A percentile compares a stretch with the other conserved stretches of the same genome.
phyloP scores from a whole-genome alignment of 2,888 invertebrate genomes.

The Andrena hattorfiana region DNA sequence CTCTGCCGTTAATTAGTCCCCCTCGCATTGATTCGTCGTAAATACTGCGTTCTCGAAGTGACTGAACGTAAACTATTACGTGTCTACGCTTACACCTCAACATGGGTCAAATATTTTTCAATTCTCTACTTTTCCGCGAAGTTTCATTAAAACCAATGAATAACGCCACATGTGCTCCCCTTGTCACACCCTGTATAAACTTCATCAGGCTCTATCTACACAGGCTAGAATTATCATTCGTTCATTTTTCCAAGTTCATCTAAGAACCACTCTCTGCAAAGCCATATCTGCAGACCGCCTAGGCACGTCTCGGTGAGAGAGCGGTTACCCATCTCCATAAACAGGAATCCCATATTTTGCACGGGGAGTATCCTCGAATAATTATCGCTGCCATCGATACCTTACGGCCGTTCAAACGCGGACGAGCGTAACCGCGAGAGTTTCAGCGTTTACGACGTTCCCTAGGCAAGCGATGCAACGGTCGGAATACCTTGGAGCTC shows the following conservation, averaged over 20 bases:
- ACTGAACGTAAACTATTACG: too few relatives aligned
- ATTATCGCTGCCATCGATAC: conserved; percentile 29
- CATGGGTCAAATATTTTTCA: too few relatives aligned
- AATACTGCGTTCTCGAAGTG: too few relatives aligned
- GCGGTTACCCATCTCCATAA: neutral
- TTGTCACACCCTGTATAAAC: too few relatives aligned
- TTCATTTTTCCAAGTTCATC: too few relatives aligned
- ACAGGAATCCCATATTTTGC: neutral
- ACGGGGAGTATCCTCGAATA: conserved; percentile 2
- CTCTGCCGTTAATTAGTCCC: conserved; percentile 39
- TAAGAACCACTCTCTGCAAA: neutral
- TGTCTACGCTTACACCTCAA: too few relatives aligned
- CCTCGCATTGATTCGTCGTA: conserved; percentile 24
- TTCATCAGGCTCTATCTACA: too few relatives aligned
- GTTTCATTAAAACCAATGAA: too few relatives aligned
- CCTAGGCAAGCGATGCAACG: conserved; percentile 2
- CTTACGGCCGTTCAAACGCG: neutral
- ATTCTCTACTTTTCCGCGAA: too few relatives aligned
- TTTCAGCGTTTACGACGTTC: conserved; percentile 26
- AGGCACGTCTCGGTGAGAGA: neutral
- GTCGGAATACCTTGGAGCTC: conserved; percentile 45
- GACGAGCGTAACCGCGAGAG: neutral
- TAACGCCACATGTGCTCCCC: too few relatives aligned
- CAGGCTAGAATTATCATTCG: too few relatives aligned
- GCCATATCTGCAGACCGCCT: neutral